Conservation (phyloP, 2,888 invertebrate genomes). For the Coelopa pilipes region DNA sequence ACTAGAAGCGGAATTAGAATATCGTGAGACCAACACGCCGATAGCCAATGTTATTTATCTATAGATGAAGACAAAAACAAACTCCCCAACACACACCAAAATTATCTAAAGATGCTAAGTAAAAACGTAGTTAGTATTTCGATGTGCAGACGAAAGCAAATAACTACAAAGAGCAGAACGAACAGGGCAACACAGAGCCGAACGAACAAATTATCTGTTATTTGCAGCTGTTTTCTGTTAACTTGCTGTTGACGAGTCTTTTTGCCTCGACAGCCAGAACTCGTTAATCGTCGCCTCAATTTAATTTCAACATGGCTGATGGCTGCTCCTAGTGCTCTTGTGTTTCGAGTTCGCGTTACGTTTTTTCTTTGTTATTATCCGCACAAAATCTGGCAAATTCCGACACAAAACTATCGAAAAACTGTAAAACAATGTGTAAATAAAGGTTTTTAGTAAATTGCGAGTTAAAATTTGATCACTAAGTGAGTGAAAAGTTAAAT, state of each 20-base stretch:
- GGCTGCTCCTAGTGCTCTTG: slow-evolving; percentile 40
- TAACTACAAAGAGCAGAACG: too few species aligned
- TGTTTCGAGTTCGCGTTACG: slow-evolving; percentile 37
- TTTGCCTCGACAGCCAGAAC: slow-evolving; percentile 17
- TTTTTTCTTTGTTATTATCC: slow-evolving; percentile 43
- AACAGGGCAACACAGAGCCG: too few species aligned
- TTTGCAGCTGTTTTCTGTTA: background rate
- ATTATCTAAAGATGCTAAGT: too few species aligned
- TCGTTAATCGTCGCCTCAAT: slow-evolving; percentile 28
- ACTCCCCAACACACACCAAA: too few species aligned
- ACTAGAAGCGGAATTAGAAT: too few species aligned
- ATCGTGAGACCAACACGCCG: too few species aligned
- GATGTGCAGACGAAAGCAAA: too few species aligned
- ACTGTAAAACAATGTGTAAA: slow-evolving; percentile 32
- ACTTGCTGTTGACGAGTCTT: slow-evolving; percentile 19
- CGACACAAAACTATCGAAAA: slow-evolving; percentile 32
- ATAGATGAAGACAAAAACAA: too few species aligned
- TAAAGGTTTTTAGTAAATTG: slow-evolving; percentile 23
- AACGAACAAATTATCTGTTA: slow-evolving; percentile 1
- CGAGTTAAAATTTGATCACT: slow-evolving; percentile 6
- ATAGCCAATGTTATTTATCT: too few species aligned
- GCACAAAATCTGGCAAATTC: slow-evolving; percentile 35
- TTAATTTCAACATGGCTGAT: slow-evolving; percentile 49
- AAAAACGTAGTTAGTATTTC: too few species aligned
- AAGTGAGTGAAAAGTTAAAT: slow-evolving; percentile 21